Conservation (phyloP, 2,113 vertebrate genomes). For the Noturus placidus region DNA sequence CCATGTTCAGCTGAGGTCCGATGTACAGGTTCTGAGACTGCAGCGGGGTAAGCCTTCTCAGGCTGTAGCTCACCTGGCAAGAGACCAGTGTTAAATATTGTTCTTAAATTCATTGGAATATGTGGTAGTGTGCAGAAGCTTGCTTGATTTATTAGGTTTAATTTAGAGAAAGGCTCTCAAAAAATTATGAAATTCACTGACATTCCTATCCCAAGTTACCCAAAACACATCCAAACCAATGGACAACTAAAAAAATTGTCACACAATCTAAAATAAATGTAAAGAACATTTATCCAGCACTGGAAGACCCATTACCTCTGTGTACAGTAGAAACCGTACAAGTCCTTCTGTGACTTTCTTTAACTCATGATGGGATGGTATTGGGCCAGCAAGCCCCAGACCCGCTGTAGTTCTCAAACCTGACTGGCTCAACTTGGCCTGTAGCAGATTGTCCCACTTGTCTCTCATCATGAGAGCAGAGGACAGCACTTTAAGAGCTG, state of each 20-base stretch:
- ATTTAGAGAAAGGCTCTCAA: neutral
- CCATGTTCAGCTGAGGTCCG: conserved; percentile 72
- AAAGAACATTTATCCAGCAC: neutral
- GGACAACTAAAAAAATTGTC: neutral
- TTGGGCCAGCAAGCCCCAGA: accelerated
- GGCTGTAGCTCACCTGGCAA: conserved; percentile 76
- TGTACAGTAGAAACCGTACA: conserved; percentile 77
- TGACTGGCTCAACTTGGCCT: conserved; percentile 69
- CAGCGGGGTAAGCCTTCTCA: conserved; percentile 76
- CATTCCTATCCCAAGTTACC: neutral
- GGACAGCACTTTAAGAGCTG: conserved; percentile 73
- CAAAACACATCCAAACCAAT: neutral
- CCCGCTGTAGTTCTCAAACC: neutral
- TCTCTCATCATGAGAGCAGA: conserved; percentile 71
- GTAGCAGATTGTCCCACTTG: conserved; percentile 79
- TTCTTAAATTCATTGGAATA: neutral
- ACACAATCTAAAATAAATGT: neutral
- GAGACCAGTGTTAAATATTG: neutral
- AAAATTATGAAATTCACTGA: neutral
- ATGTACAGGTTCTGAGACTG: conserved; percentile 85
- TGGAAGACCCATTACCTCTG: conserved; percentile 66
- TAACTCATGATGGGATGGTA: conserved; percentile 58
- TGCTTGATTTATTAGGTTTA: neutral
- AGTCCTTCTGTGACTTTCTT: conserved; percentile 71
- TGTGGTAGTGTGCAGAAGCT: neutral